These are phyloP conservation scores for Argopecten irradians DNA, from an alignment of 1,140 invertebrate genomes.

Conservation along the genomic window DNA sequence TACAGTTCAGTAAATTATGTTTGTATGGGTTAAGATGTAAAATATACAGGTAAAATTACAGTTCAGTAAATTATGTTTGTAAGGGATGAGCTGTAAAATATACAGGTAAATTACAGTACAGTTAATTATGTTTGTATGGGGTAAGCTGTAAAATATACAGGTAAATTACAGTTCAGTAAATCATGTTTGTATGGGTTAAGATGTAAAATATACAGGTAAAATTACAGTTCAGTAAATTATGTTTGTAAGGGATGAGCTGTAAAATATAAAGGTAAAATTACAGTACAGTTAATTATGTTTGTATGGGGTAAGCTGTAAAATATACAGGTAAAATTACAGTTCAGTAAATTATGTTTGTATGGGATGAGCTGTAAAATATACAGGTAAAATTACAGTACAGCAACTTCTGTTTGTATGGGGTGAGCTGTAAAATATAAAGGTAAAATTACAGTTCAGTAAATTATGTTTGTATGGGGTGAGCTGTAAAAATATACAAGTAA, in stretches of 20 bases:
- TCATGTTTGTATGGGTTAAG: conserved; percentile 61
- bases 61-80: background rate
- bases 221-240: background rate
- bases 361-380: background rate
- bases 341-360: background rate
- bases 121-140: background rate
- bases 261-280: background rate
- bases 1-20: conserved; percentile 29
- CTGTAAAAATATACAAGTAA: background rate
- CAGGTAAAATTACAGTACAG: background rate
- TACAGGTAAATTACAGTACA: background rate
- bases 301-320: background rate
- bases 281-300: background rate
- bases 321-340: background rate
- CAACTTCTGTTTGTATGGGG: background rate
- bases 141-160: background rate
- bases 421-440: background rate
- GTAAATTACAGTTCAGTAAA: conserved; percentile 66
- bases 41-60: background rate
- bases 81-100: background rate
- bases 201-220: conserved; percentile 45
- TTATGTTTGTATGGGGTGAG: background rate
- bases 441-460: background rate
- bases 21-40: background rate
- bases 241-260: background rate